Conservation (phyloP, 53 echinoderm and acorn worm genomes). For the Temnopleurus reevesii region DNA sequence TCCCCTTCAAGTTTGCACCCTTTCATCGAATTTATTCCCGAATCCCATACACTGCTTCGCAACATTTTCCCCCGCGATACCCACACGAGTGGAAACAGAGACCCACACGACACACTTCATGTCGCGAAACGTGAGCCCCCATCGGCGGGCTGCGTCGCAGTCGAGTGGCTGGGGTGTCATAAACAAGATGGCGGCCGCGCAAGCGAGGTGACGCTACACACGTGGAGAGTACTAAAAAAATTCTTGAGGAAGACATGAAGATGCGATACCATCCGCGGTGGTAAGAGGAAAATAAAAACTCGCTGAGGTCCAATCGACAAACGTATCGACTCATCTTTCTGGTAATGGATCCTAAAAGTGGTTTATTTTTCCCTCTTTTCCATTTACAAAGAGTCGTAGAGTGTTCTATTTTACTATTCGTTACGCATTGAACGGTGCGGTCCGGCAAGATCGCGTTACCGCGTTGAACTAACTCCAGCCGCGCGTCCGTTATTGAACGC, state of each 20-base stretch:
- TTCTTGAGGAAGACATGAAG: slow-evolving; percentile 23
- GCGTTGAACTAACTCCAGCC: slow-evolving; percentile 54
- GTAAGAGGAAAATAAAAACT: slow-evolving; percentile 42
- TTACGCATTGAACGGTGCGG: slow-evolving; percentile 39
- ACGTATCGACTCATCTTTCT: slow-evolving; percentile 59
- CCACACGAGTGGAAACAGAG: slow-evolving; percentile 33
- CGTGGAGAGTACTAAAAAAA: not conserved
- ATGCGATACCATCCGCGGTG: not conserved
- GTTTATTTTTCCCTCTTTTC: slow-evolving; percentile 49
- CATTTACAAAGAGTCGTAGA: slow-evolving; percentile 49
- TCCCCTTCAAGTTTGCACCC: not conserved
- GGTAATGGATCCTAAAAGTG: slow-evolving; percentile 29
- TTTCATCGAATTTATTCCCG: slow-evolving; percentile 47
- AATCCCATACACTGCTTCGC: not conserved
- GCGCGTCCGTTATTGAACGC: slow-evolving; percentile 41
- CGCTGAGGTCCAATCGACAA: slow-evolving; percentile 49
- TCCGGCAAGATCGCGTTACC: slow-evolving; percentile 41
- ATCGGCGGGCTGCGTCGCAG: slow-evolving; percentile 17
- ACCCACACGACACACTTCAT: not conserved
- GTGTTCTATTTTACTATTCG: slow-evolving; percentile 56
- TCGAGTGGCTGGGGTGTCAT: slow-evolving; percentile 37
- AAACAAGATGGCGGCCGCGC: not conserved
- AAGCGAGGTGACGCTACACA: not conserved
- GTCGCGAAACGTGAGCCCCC: slow-evolving; percentile 35
- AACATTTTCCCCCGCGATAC: slow-evolving; percentile 39